These are phyloP conservation scores for Lycia hirtaria DNA, from an alignment of 2,888 invertebrate genomes.

Conservation along the genomic window DNA sequence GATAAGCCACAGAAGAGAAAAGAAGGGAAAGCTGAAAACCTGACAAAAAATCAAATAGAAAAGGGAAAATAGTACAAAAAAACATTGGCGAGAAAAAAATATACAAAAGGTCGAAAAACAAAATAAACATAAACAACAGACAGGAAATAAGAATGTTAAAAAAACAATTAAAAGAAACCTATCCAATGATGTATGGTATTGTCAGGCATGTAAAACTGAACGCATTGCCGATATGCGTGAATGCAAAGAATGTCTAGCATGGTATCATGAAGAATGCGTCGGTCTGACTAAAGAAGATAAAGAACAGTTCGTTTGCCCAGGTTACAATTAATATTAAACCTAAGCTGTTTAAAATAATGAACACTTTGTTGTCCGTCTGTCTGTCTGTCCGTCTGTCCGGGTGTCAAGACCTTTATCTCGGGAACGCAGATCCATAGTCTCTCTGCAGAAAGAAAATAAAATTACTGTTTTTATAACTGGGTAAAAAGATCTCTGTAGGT, in stretches of 20 bases:
- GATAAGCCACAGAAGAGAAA: slow-evolving; percentile 8
- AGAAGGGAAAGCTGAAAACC: neutral
- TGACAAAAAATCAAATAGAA: neutral
- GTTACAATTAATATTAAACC: too few species aligned
- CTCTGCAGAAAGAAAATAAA: too few species aligned
- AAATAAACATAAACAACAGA: neutral
- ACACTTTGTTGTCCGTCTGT: too few species aligned
- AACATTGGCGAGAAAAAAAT: neutral
- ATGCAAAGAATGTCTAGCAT: neutral
- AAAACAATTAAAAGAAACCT: too few species aligned
- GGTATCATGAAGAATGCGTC: neutral
- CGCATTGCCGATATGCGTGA: neutral
- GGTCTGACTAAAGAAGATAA: neutral
- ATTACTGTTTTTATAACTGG: too few species aligned
- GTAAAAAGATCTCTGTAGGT: too few species aligned
- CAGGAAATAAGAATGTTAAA: neutral
- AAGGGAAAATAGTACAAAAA: neutral
- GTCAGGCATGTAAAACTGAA: neutral
- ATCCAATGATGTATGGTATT: neutral
- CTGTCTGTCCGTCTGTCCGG: too few species aligned
- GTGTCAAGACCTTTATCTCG: too few species aligned
- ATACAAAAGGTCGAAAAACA: neutral
- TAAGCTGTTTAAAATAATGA: too few species aligned
- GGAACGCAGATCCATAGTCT: too few species aligned
- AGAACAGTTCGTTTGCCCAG: neutral